Base-by-base conservation (phyloP, 2,797 vertebrate genomes). In the Chanos chanos region DNA sequence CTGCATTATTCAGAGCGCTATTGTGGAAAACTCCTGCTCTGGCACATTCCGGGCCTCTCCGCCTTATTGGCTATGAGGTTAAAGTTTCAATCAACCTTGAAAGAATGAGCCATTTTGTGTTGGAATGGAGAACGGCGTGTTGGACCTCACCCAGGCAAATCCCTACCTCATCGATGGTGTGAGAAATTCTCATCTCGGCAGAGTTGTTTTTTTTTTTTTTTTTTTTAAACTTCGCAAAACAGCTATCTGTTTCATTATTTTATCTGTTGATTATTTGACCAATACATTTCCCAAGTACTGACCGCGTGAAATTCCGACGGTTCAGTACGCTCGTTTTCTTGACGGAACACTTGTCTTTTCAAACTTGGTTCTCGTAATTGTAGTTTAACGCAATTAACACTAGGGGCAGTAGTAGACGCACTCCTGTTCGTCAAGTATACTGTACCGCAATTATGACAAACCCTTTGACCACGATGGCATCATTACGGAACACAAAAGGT, bases 11-110 rank as follows among this genome's bases (percentile, higher is more conserved):
- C 89, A 92, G 87, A 80, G 85, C 80, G 90, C 91, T 90, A 90
- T 91, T 89, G 91, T 91, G 89, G 90, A 90, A 89, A 91, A 52
- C 53, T 39, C 27, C 24, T 28, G 57, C 40, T 45, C 40, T 57
- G 78, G 90, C 88, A 90, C 89, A 90, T 89, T 88, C 89, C 88
- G 91, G 89, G 90, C 56, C 53, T 56, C 40, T 57, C 40, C 57
- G 54, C 88, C 90, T 89, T 92, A 91, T 90, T 89, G 88, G 91
- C 89, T 86, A 84, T 89, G 88, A 92, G 90, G 90, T 90, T 92
- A 91, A 92, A 91, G 88, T 91, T 91, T 91, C 90, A 91, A 92
- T 91, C 89, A 91, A 90, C 90, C 89, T 91, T 92, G 90, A 92
- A 89, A 87, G 89, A 48, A 21, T 47, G 15, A 55, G 61, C 31